Conservation (phyloP, 2,797 vertebrate genomes). For the Hylomyscus alleni region DNA sequence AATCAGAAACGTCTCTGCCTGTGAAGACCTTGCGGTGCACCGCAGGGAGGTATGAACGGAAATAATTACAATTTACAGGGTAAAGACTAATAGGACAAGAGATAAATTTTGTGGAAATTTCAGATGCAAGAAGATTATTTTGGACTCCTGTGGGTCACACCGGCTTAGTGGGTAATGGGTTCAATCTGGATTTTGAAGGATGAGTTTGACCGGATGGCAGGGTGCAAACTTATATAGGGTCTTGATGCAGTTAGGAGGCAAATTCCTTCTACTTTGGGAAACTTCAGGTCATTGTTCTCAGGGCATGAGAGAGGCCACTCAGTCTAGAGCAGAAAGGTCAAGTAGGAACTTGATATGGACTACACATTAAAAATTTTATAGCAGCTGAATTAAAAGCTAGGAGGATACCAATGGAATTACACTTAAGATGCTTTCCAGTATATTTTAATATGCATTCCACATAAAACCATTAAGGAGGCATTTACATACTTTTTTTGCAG, state of each 20-base stretch:
- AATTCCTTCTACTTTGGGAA: not conserved
- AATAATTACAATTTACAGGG: not conserved
- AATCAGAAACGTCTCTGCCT: not conserved
- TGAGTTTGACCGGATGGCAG: not conserved
- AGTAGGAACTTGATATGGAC: not conserved
- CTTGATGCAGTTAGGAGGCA: not conserved
- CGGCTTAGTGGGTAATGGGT: not conserved
- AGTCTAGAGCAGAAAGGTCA: not conserved
- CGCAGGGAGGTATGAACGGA: not conserved
- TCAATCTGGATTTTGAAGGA: not conserved
- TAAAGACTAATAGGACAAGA: not conserved
- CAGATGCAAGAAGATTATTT: not conserved
- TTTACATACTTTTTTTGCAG: not conserved
- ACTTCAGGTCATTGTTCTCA: not conserved
- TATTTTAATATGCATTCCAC: not conserved
- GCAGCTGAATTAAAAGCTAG: not conserved
- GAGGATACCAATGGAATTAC: not conserved
- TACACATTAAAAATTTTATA: not conserved
- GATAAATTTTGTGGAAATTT: constrained; percentile 16
- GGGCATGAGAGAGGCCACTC: not conserved
- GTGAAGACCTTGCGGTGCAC: not conserved
- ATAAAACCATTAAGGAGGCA: not conserved
- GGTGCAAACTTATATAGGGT: not conserved
- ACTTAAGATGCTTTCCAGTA: not conserved
- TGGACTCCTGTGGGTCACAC: not conserved